Percentiles rank a stretch among this genome's conserved stretches.
Conservation (phyloP, 1,140 invertebrate genomes). For the Aphidius gifuensis region DNA sequence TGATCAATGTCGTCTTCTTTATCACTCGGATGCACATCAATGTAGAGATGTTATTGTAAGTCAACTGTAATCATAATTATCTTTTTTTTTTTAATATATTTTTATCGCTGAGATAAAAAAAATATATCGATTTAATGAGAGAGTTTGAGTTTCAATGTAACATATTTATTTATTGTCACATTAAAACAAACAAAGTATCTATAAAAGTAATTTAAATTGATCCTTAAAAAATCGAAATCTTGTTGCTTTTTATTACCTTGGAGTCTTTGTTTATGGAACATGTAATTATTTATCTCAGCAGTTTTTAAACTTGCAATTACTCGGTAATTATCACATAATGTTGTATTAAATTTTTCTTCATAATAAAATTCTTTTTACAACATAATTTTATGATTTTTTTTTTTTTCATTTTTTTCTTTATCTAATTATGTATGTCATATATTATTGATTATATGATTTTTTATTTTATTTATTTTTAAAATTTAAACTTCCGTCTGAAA, state of each 20-base stretch:
- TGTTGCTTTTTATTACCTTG: neutral
- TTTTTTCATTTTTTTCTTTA: neutral
- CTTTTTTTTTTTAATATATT: too few species aligned
- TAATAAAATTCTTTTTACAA: neutral
- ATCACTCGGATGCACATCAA: constrained; percentile 24
- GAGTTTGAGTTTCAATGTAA: too few species aligned
- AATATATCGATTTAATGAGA: too few species aligned
- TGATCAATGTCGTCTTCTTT: constrained; percentile 57
- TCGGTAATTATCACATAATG: neutral
- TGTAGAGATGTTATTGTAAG: constrained; percentile 25
- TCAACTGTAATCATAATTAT: too few species aligned
- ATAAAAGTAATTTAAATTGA: neutral
- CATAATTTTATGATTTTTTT: neutral
- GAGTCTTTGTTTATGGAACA: neutral
- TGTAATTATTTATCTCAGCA: neutral
- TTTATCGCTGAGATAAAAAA: too few species aligned
- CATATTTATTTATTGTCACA: too few species aligned
- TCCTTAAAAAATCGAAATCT: neutral
- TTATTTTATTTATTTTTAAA: neutral
- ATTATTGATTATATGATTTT: neutral
- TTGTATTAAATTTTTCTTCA: neutral
- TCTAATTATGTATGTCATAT: neutral
- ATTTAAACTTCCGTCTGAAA: constrained; percentile 18
- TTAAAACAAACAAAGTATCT: neutral
- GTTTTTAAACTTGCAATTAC: neutral